These are phyloP conservation scores for Syrrhaptes paradoxus DNA, from an alignment of 2,113 vertebrate species.

Conservation along the genomic window DNA sequence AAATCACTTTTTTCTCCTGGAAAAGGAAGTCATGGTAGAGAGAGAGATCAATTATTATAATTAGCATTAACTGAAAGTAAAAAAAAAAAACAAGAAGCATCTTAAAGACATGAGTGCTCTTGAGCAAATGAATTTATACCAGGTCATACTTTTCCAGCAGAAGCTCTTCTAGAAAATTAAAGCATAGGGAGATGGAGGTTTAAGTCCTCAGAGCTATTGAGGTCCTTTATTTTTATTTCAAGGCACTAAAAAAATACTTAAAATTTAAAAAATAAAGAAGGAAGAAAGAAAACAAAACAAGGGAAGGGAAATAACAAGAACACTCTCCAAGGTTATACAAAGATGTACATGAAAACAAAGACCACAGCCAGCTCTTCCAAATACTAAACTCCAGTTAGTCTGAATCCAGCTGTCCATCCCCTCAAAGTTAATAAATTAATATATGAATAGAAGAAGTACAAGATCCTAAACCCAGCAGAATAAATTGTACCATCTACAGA, in stretches of 20 bases:
- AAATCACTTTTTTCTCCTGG: not conserved
- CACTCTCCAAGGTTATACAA: not conserved
- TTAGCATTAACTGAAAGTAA: not conserved
- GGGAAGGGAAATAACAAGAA: not conserved
- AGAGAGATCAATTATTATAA: slow-evolving; percentile 23
- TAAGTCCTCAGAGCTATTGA: not conserved
- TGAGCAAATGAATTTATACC: not conserved
- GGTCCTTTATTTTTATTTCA: not conserved
- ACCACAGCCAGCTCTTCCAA: not conserved
- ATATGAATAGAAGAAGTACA: not conserved
- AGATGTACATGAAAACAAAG: not conserved
- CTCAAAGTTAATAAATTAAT: not conserved
- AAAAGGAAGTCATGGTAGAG: slow-evolving; percentile 12
- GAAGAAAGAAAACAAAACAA: not conserved
- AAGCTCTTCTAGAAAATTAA: not conserved
- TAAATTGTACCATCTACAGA: not conserved
- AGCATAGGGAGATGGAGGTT: not conserved
- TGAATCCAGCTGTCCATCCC: not conserved
- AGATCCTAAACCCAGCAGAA: not conserved
- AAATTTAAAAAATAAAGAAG: not conserved
- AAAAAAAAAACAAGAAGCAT: not conserved
- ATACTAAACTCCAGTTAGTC: not conserved
- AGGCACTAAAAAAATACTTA: not conserved
- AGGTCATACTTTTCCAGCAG: not conserved
- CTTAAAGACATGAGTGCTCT: not conserved